Base-by-base conservation (phyloP, 2,113 vertebrate species). In the Oncorhynchus keta region DNA sequence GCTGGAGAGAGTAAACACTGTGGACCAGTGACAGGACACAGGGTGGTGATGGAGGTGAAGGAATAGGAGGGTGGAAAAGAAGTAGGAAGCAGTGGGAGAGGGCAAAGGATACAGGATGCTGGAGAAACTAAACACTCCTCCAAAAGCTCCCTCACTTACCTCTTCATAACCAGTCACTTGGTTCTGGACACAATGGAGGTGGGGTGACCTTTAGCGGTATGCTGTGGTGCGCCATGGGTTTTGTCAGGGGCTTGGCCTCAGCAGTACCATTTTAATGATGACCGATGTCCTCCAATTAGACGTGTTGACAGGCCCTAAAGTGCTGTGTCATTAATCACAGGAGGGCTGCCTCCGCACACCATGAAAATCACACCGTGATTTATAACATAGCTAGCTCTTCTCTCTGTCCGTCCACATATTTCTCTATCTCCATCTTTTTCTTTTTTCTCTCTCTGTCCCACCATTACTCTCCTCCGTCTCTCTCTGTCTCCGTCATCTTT, bases 251-350 rank as follows among this genome's bases (percentile, higher is more conserved):
- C 77, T 75, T 57, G 75, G 81, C 87, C 82, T 89, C 85, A 73
- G 79, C 74, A 79, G 51, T 4, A 83, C 90, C 88, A 84, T 82
- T 85, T 90, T 94, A 94, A 94, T 92, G 91, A 93, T 94, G 93
- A 94, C 90, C 86, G 92, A 94, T 94, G 89, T 83, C 82, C 89
- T 85, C 89, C 93, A 93, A 94, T 94, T 94, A 94, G 89, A 92
- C 81, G 92, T 77, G 85, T 81, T 91, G 93, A 92, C 92, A 90
- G 92, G 82, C 90, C 86, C 90, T 92, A 90, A 92, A 91, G 91
- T 78, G 70, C 80, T 74, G 78, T 82, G 89, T 87, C 92, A 94
- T 94, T 93, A 92, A 93, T 93, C 92, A 93, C 86, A 81, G 66
- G 59, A 83, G 85, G 82, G 88, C 85, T 79, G 80, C 85, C 55